A percentile compares a stretch with the other conserved stretches of the same genome.
Conservation (phyloP, 2,797 vertebrate genomes). For the Takifugu rubripes region DNA sequence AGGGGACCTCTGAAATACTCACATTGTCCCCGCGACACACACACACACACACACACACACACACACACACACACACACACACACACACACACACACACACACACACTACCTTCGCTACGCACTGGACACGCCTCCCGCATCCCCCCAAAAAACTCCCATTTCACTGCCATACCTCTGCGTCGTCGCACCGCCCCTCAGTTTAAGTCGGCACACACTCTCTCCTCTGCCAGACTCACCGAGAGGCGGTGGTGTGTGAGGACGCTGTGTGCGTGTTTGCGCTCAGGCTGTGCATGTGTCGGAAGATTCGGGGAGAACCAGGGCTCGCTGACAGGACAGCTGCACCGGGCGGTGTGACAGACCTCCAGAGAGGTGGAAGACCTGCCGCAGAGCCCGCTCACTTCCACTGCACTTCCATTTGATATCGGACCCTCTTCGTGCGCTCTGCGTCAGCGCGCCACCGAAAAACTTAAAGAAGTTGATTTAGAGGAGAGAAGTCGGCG, state of each 20-base stretch:
- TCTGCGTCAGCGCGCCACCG: conserved; percentile 33
- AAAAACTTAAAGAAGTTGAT: conserved; percentile 28
- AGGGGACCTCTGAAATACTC: conserved; percentile 62
- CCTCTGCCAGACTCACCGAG: conserved; percentile 50
- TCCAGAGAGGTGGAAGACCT: conserved; percentile 27
- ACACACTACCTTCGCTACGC: conserved; percentile 35
- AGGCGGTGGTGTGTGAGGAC: conserved; percentile 31
- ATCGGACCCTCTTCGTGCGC: conserved; percentile 28
- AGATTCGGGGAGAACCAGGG: conserved; percentile 16
- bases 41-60: conserved; percentile 18
- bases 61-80: conserved; percentile 29
- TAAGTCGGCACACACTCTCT: conserved; percentile 49
- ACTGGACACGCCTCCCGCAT: conserved; percentile 73
- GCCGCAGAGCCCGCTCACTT: neutral
- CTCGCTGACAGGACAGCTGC: conserved; percentile 25
- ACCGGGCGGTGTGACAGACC: conserved; percentile 10
- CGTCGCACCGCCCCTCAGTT: conserved; percentile 77
- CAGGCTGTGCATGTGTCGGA: conserved; percentile 16
- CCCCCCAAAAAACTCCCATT: conserved; percentile 59
- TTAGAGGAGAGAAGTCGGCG: conserved; percentile 19
- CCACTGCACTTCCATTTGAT: neutral
- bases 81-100: conserved; percentile 7
- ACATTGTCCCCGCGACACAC: conserved; percentile 26
- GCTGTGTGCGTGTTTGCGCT: conserved; percentile 38
- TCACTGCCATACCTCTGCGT: conserved; percentile 69